Evolutionary conservation across 2,113 vertebrate genomes (phyloP).

Genomic region (Sinocyclocheilus rhinocerous): DNA sequence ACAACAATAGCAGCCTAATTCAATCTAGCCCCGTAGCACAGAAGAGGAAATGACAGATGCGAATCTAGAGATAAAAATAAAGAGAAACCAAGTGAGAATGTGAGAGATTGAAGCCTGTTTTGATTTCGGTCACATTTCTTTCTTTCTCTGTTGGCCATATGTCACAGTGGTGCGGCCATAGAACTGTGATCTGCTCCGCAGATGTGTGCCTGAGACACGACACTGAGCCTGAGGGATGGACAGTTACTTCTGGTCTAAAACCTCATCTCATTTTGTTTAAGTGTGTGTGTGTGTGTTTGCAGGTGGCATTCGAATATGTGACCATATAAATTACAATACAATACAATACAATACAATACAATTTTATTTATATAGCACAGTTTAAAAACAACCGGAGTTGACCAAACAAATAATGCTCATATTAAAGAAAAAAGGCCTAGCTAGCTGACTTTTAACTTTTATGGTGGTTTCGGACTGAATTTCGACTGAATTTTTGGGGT

Average conservation of each 20-base stretch:
- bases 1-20: conserved; percentile 64
- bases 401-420: conserved; percentile 57
- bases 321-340: too few species aligned
- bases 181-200: conserved; percentile 66
- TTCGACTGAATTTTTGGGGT: conserved; percentile 33
- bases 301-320: too few species aligned
- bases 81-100: neutral
- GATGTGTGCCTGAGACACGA: conserved; percentile 60
- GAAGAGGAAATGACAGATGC: conserved; percentile 62
- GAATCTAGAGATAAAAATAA: conserved; percentile 57
- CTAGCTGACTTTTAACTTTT: conserved; percentile 80
- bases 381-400: too few species aligned
- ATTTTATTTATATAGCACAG: too few species aligned
- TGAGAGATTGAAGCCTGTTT: conserved; percentile 51
- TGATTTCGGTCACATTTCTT: conserved; percentile 38
- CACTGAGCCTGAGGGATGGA: conserved; percentile 47
- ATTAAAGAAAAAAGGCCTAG: conserved; percentile 71
- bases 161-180: conserved; percentile 53
- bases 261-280: conserved; percentile 10
- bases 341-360: too few species aligned
- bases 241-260: conserved; percentile 46
- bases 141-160: conserved; percentile 71
- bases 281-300: neutral
- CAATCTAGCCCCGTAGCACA: conserved; percentile 65
- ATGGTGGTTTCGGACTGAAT: conserved; percentile 73